phyloP scores from a whole-genome alignment of 2,888 invertebrate species.

The Mesochorus sp. region DNA sequence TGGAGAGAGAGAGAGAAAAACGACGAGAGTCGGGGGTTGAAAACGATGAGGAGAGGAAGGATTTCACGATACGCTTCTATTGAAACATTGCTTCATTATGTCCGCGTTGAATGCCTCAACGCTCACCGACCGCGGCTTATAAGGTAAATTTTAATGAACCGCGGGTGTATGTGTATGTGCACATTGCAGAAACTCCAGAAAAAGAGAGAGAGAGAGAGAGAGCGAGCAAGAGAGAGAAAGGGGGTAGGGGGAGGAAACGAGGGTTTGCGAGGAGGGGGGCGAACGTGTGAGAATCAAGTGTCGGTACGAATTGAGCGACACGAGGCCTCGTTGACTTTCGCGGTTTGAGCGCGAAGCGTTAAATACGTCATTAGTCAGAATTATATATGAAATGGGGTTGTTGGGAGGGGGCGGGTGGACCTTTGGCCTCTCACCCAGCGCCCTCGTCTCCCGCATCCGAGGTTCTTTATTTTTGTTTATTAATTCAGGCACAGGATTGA shows the following conservation, averaged over 20 bases:
- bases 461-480: slow-evolving; percentile 77
- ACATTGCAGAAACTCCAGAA: slow-evolving; percentile 28
- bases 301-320: slow-evolving; percentile 53
- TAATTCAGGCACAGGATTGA: slow-evolving; percentile 77
- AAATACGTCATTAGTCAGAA: slow-evolving; percentile 80
- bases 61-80: slow-evolving; percentile 70
- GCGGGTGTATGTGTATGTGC: slow-evolving; percentile 69
- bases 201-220: background rate
- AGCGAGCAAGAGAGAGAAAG: background rate
- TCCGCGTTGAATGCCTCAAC: slow-evolving; percentile 76
- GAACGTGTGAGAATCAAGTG: slow-evolving; percentile 46
- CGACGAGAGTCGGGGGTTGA: slow-evolving; percentile 17
- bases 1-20: slow-evolving; percentile 36
- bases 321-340: slow-evolving; percentile 50
- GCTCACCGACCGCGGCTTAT: slow-evolving; percentile 71
- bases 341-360: slow-evolving; percentile 70
- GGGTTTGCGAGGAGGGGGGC: slow-evolving; percentile 2
- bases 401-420: slow-evolving; percentile 28
- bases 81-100: slow-evolving; percentile 79
- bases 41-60: slow-evolving; percentile 44
- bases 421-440: slow-evolving; percentile 28
- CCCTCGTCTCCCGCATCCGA: slow-evolving; percentile 17
- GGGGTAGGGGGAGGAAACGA: background rate
- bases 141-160: slow-evolving; percentile 81
- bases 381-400: slow-evolving; percentile 55